phyloP scores from a whole-genome alignment of 2,888 invertebrate species.

The Campopleginae sp. region DNA sequence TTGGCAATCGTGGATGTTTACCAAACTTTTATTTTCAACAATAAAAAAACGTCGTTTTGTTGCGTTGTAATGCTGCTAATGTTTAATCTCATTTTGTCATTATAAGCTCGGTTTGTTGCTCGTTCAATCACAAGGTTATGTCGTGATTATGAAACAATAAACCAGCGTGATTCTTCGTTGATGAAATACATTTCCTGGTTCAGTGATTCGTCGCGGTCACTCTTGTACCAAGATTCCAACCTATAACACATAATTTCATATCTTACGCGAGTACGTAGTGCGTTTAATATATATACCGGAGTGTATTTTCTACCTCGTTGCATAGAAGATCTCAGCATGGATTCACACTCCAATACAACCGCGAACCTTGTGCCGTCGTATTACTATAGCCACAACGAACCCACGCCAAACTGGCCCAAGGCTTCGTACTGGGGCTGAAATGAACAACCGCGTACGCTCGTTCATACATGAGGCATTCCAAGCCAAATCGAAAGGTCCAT shows the following conservation, averaged over 20 bases:
- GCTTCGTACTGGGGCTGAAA: constrained; percentile 58
- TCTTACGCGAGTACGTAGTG: constrained; percentile 2
- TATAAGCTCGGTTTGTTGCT: not conserved
- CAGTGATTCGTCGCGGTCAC: constrained; percentile 6
- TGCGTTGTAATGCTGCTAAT: not conserved
- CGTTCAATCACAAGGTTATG: constrained; percentile 7
- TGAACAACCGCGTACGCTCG: constrained; percentile 45
- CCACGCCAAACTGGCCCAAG: constrained; percentile 56
- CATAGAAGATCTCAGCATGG: constrained; percentile 14
- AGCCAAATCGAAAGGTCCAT: not conserved
- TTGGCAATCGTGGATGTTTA: not conserved
- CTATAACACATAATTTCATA: constrained; percentile 1
- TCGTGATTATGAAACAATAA: constrained; percentile 1
- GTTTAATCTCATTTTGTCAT: not conserved
- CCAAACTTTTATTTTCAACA: not conserved
- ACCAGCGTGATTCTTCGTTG: constrained; percentile 4
- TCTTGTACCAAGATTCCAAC: not conserved
- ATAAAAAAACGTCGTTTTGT: not conserved
- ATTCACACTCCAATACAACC: constrained; percentile 19
- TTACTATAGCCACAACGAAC: constrained; percentile 1
- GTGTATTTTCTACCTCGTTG: constrained; percentile 12
- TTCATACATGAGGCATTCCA: constrained; percentile 9
- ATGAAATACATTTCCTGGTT: constrained; percentile 5
- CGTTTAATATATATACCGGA: not conserved
- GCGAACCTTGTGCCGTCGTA: constrained; percentile 15